phyloP scores from a whole-genome alignment of 2,888 invertebrate genomes.

The Aleiodes leptofemur region DNA sequence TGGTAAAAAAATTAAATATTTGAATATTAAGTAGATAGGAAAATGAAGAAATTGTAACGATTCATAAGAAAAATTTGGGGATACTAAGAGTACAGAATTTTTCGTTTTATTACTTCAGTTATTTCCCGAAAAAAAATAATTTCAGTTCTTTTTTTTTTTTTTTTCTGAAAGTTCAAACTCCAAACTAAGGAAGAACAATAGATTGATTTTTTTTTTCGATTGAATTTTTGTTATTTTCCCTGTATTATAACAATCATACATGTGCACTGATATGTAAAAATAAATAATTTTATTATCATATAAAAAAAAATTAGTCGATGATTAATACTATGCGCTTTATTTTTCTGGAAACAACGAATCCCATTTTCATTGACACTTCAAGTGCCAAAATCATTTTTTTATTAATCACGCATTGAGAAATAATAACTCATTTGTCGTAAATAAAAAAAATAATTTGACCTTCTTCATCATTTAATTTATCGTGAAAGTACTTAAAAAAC shows the following conservation, averaged over 20 bases:
- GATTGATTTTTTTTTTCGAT: neutral
- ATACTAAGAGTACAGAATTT: neutral
- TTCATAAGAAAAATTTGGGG: neutral
- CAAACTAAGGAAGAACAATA: neutral
- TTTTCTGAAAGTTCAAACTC: neutral
- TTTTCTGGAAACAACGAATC: neutral
- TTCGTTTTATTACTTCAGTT: neutral
- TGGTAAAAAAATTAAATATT: neutral
- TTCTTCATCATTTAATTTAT: too few relatives aligned
- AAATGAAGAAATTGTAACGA: constrained; percentile 5
- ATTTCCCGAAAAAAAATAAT: neutral
- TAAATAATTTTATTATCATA: too few relatives aligned
- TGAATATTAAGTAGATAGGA: constrained; percentile 16
- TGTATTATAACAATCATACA: neutral
- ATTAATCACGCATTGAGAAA: neutral
- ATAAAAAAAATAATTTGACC: too few relatives aligned
- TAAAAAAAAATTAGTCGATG: neutral
- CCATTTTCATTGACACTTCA: neutral
- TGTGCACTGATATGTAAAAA: too few relatives aligned
- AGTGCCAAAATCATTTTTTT: constrained; percentile 20
- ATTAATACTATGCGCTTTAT: neutral
- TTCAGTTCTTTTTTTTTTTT: neutral
- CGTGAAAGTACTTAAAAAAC: too few relatives aligned
- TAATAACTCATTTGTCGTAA: too few relatives aligned
- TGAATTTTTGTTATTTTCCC: neutral